phyloP scores from a whole-genome alignment of 1,140 invertebrate genomes.

The Dinoponera quadriceps region DNA sequence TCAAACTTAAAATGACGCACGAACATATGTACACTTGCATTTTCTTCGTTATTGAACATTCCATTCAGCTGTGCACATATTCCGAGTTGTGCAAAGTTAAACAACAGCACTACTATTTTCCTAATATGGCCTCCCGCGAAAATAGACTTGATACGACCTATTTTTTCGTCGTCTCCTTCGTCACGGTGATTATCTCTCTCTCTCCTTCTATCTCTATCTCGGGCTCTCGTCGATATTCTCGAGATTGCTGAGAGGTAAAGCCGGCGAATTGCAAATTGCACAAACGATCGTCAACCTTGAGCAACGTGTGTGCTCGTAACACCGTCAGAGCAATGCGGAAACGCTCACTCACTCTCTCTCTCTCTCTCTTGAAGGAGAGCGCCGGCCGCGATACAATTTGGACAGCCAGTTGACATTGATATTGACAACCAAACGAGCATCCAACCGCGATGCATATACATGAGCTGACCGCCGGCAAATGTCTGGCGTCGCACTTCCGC shows the following conservation, averaged over 20 bases:
- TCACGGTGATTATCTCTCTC: too few species aligned
- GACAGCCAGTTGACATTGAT: conserved; percentile 47
- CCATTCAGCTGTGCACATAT: too few species aligned
- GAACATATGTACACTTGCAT: too few species aligned
- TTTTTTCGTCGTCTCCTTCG: too few species aligned
- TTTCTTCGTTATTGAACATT: too few species aligned
- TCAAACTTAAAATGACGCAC: too few species aligned
- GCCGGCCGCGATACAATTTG: conserved; percentile 39
- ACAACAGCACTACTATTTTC: too few species aligned
- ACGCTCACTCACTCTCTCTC: not conserved
- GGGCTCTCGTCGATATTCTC: too few species aligned
- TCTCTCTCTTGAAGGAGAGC: not conserved
- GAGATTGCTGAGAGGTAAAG: not conserved
- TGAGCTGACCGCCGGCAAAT: conserved; percentile 19
- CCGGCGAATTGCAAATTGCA: not conserved
- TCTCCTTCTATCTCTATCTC: too few species aligned
- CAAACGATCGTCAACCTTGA: conserved; percentile 30
- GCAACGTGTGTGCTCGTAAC: conserved; percentile 22
- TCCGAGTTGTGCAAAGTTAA: too few species aligned
- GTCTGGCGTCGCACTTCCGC: not conserved
- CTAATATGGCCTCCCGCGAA: too few species aligned
- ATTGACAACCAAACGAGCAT: conserved; percentile 49
- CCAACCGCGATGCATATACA: conserved; percentile 50
- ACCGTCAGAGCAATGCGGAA: not conserved
- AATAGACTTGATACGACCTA: too few species aligned